Evolutionary conservation across 2,888 invertebrate genomes (phyloP).

Genomic region (Rotaria magnacalcarata): DNA sequence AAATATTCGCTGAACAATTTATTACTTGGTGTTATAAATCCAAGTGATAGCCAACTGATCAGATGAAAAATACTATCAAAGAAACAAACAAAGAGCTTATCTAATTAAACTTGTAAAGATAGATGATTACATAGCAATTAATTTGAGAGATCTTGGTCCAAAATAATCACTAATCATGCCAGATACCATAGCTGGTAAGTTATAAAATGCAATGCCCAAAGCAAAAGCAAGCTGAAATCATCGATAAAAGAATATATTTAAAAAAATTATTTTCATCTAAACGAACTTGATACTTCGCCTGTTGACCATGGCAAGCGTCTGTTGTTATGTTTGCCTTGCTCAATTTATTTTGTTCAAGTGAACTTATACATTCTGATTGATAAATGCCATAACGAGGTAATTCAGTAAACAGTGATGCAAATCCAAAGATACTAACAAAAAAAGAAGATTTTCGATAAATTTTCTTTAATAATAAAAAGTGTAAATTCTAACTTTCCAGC

Average conservation of each 20-base stretch:
- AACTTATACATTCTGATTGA: not conserved
- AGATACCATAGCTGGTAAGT: not conserved
- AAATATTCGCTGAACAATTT: not conserved
- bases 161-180: not conserved
- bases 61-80: not conserved
- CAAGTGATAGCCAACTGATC: constrained; percentile 28
- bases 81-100: no score
- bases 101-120: not conserved
- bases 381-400: not conserved
- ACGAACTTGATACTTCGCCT: not conserved
- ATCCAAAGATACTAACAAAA: constrained; percentile 21
- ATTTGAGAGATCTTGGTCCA: not conserved
- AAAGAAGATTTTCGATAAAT: no score
- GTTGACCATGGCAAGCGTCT: not conserved
- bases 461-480: no score
- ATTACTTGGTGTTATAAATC: not conserved
- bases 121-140: constrained; percentile 4
- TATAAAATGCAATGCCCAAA: constrained; percentile 8
- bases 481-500: not conserved
- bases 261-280: not conserved
- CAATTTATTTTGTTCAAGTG: not conserved
- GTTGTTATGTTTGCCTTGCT: not conserved
- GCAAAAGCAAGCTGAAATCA: constrained; percentile 26
- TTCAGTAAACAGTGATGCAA: constrained; percentile 7
- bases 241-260: no score